Conservation (phyloP, 2,113 vertebrate genomes). For the Todiramphus chloris region DNA sequence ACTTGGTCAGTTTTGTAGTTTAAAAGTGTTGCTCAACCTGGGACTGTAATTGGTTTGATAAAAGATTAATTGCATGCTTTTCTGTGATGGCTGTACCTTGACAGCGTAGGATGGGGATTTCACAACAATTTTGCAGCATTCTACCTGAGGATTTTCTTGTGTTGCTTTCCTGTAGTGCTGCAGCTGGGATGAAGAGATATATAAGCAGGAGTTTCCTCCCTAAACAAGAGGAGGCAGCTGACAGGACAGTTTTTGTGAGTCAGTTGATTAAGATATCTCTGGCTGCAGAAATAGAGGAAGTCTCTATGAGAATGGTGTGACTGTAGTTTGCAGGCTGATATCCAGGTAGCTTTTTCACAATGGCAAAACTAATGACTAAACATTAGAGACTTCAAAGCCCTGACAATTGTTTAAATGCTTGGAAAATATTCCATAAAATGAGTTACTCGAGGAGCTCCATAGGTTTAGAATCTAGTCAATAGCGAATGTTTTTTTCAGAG, state of each 20-base stretch:
- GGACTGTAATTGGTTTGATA: not conserved
- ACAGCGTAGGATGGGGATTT: not conserved
- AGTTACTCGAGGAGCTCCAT: not conserved
- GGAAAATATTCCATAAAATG: not conserved
- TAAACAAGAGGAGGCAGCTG: not conserved
- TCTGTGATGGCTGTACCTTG: not conserved
- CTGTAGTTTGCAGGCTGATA: not conserved
- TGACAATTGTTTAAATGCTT: not conserved
- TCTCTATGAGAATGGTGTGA: not conserved
- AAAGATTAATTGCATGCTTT: not conserved
- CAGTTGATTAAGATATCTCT: not conserved
- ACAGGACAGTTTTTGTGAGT: not conserved
- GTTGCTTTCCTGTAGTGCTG: not conserved
- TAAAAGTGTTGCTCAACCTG: not conserved
- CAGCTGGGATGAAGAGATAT: not conserved
- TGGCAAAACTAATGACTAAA: not conserved
- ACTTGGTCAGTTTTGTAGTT: not conserved
- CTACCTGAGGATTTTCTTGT: not conserved
- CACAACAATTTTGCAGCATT: not conserved
- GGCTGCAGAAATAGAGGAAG: not conserved
- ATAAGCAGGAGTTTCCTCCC: not conserved
- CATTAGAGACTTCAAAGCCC: not conserved
- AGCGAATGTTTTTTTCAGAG: not conserved
- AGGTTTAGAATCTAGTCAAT: accelerated
- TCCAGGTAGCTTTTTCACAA: not conserved